Base-by-base conservation (phyloP, 2,113 vertebrate genomes). In the Eonycteris spelaea region DNA sequence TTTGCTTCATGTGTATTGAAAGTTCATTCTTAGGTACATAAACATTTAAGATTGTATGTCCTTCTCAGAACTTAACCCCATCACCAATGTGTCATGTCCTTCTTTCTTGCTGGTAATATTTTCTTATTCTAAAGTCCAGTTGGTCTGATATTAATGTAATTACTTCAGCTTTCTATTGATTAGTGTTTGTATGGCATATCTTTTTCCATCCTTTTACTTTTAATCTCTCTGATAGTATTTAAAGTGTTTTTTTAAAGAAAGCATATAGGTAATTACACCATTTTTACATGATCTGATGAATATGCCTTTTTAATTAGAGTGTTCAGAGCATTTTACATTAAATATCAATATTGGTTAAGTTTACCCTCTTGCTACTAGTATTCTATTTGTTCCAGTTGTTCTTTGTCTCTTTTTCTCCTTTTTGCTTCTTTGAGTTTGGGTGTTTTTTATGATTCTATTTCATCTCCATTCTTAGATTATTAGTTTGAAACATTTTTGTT, bases 141-240 rank as follows among this genome's bases (percentile, higher is more conserved):
- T 95, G 67, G 33, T 79, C 48, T 57, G 24, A 21, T 43, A 45
- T 18, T 77, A 45, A 51, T 73, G 19, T 59, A 77, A 26, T 77
- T 2, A 38, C 30, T 78, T 30, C 55, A 30, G 55, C 15, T 90
- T 94, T 90, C 71, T 89, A 6, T 84, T 86, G 24, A 45, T n/a
- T 59, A 63, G 55, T 90, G 7, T 90, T 78, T 61, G 10, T 30
- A 5, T 71, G 57, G 33, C 21, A 7, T 93, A 51, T 90, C 22
- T 92, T 92, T 87, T 45, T 28, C 78, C 26, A 67, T 38, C 38
- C 80, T 83, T 88, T 86, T 86, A 38, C 16, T 84, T 95, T 95
- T 68, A 78, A 45, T 22, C 67, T 77, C 53, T 63, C 33, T 85
- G 73, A 43, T 53, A 61, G 30, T 88, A 28, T 82, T 45, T 84